These are phyloP conservation scores for Dilophus febrilis DNA, from an alignment of 2,888 invertebrate genomes.

Conservation along the genomic window DNA sequence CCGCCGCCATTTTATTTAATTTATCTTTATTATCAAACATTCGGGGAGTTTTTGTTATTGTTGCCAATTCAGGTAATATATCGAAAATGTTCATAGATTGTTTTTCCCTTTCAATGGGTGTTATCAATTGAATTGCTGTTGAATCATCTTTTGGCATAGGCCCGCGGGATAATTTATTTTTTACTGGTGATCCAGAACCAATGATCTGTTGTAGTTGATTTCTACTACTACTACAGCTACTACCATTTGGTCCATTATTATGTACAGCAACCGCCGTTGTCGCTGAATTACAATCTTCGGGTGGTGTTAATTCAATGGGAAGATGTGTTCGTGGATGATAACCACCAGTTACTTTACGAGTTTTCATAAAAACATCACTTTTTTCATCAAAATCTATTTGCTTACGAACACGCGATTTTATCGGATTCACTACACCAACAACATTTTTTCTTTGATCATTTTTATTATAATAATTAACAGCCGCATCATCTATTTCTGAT, in stretches of 20 bases:
- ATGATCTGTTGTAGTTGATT: slow-evolving; percentile 1
- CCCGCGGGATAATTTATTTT: slow-evolving; percentile 16
- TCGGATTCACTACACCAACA: no score
- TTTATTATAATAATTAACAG: no score
- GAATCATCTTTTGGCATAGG: slow-evolving; percentile 20
- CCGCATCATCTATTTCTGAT: not conserved
- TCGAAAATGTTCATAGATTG: not conserved
- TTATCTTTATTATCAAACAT: slow-evolving; percentile 11
- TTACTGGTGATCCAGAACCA: slow-evolving; percentile 1
- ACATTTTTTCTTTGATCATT: no score
- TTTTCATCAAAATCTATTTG: not conserved
- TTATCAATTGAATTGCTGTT: slow-evolving; percentile 5
- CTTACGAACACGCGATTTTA: not conserved
- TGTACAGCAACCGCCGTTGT: no score
- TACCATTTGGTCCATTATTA: slow-evolving; percentile 16
- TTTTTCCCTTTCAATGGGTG: no score
- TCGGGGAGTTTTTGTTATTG: slow-evolving; percentile 11
- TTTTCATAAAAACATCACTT: no score
- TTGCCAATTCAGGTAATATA: not conserved
- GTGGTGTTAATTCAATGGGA: slow-evolving; percentile 10
- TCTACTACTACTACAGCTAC: slow-evolving; percentile 1
- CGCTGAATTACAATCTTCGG: slow-evolving; percentile 25
- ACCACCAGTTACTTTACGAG: no score
- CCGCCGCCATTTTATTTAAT: no score
- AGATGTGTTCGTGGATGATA: not conserved